Conservation (phyloP, 2,797 vertebrate species). For the Coluber constrictor region DNA sequence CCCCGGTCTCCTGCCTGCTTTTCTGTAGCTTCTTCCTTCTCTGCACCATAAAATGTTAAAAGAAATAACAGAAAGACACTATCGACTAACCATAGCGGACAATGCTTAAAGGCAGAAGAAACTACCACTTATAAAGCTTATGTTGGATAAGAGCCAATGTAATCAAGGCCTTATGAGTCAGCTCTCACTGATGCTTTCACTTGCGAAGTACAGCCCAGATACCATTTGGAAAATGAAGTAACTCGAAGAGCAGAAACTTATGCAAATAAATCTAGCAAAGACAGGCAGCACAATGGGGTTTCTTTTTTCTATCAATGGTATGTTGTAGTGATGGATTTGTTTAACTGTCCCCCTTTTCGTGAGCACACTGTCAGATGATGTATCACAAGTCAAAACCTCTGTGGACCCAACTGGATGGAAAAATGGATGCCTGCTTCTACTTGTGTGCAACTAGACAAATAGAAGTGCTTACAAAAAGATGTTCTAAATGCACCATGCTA, state of each 20-base stretch:
- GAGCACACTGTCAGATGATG: too few species aligned
- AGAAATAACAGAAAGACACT: slow-evolving; percentile 2
- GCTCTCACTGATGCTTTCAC: neutral
- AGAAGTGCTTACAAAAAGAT: neutral
- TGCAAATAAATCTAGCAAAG: neutral
- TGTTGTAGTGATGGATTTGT: neutral
- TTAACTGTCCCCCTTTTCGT: neutral
- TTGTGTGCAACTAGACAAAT: neutral
- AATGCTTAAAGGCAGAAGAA: slow-evolving; percentile 30
- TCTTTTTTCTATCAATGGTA: neutral
- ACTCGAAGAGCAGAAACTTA: neutral
- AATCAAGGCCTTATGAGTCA: slow-evolving; percentile 16
- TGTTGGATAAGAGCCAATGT: slow-evolving; percentile 23
- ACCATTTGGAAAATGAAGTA: slow-evolving; percentile 4
- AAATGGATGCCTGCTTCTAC: neutral
- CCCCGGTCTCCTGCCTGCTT: neutral
- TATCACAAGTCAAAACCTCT: neutral
- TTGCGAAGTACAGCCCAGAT: neutral
- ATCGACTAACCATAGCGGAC: slow-evolving; percentile 5
- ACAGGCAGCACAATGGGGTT: neutral
- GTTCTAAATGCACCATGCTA: neutral
- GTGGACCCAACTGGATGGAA: neutral
- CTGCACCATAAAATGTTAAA: slow-evolving; percentile 10
- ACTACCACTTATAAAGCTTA: slow-evolving; percentile 11
- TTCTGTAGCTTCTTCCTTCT: neutral